These are phyloP conservation scores for Hydrochoerus hydrochaeris DNA, from an alignment of 2,113 vertebrate genomes.

Conservation along the genomic window DNA sequence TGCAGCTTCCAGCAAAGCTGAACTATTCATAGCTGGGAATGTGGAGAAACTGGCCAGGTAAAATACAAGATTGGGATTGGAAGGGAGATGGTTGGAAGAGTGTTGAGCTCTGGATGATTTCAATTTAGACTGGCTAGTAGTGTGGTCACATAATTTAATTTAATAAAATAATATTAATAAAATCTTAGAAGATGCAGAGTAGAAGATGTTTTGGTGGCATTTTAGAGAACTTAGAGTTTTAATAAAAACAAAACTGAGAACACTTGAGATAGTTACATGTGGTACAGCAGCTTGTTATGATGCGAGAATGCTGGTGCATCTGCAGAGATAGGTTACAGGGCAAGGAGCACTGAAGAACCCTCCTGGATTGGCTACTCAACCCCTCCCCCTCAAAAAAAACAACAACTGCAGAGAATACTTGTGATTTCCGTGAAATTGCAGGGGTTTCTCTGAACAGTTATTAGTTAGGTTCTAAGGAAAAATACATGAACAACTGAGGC, in stretches of 20 bases:
- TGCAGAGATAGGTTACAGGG: not conserved
- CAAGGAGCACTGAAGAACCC: not conserved
- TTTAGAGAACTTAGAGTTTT: not conserved
- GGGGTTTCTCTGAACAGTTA: not conserved
- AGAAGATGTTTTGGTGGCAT: not conserved
- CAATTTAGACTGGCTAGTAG: not conserved
- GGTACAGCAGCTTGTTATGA: not conserved
- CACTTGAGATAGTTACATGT: not conserved
- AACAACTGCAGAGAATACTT: not conserved
- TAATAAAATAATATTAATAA: not conserved
- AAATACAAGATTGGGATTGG: not conserved
- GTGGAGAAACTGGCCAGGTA: not conserved
- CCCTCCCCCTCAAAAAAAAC: not conserved
- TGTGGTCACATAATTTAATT: not conserved
- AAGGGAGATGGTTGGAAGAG: too few species aligned
- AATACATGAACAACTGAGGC: not conserved
- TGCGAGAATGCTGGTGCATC: not conserved
- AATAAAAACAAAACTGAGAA: not conserved
- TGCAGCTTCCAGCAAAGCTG: not conserved
- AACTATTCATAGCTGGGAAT: not conserved
- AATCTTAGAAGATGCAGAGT: not conserved
- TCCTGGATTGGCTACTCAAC: not conserved
- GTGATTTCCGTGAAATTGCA: not conserved
- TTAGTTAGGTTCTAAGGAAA: not conserved
- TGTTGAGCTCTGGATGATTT: not conserved